These are phyloP conservation scores for Coenonympha glycerion DNA, from an alignment of 2,888 invertebrate species.

Conservation along the genomic window DNA sequence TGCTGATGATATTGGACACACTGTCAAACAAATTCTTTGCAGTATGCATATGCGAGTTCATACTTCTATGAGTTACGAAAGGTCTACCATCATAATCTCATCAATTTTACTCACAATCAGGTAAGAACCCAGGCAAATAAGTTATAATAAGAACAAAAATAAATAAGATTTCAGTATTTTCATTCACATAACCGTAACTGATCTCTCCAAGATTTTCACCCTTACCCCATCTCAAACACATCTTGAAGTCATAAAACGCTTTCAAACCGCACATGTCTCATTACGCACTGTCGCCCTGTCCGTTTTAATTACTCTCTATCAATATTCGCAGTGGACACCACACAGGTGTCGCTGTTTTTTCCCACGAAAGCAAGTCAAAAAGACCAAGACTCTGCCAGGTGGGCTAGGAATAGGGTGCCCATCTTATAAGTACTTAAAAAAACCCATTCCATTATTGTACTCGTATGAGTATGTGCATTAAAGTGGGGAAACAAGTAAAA, in stretches of 20 bases:
- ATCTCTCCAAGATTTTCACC: background rate
- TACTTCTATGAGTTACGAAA: too few species aligned
- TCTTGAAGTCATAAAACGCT: conserved; percentile 14
- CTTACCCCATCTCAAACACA: background rate
- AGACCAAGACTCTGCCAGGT: conserved; percentile 43
- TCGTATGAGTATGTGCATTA: too few species aligned
- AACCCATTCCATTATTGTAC: too few species aligned
- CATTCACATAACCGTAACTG: background rate
- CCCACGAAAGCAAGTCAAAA: conserved; percentile 46
- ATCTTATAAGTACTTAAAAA: too few species aligned
- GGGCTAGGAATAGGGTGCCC: conserved; percentile 26
- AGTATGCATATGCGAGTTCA: too few species aligned
- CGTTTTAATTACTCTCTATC: conserved; percentile 22
- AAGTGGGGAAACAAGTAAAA: too few species aligned
- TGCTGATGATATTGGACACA: too few species aligned
- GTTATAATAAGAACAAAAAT: too few species aligned
- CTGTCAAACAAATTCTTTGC: too few species aligned
- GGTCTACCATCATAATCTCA: too few species aligned
- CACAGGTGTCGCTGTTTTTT: conserved; percentile 52
- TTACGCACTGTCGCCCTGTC: conserved; percentile 10
- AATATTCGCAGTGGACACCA: conserved; percentile 45
- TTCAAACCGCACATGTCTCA: conserved; percentile 21
- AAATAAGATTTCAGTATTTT: background rate
- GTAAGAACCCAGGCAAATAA: too few species aligned
- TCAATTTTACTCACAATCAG: too few species aligned